A percentile compares a stretch with the other conserved stretches of the same genome.
phyloP scores from a whole-genome alignment of 2,888 invertebrate genomes.

The Apotomis betuletana region DNA sequence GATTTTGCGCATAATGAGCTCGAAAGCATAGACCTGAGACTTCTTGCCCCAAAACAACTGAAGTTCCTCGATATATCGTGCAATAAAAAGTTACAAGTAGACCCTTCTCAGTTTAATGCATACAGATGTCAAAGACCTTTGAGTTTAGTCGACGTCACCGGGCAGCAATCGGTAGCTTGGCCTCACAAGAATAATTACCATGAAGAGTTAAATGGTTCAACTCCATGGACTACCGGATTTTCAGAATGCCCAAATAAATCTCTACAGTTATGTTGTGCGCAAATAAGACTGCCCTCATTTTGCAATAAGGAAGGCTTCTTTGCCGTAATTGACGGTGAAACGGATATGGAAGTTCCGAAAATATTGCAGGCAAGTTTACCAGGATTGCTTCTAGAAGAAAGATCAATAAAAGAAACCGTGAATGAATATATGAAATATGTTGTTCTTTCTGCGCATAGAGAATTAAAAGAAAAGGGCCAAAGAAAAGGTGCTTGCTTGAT shows the following conservation, averaged over 20 bases:
- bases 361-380: constrained; percentile 90
- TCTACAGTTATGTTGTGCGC: constrained; percentile 89
- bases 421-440: constrained; percentile 94
- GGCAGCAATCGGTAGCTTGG: constrained; percentile 88
- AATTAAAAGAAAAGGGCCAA: constrained; percentile 89
- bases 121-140: constrained; percentile 91
- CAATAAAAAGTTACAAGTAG: constrained; percentile 91
- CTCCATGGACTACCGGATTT: constrained; percentile 92
- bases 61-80: constrained; percentile 94
- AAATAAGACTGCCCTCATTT: constrained; percentile 90
- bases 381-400: constrained; percentile 90
- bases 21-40: constrained; percentile 89
- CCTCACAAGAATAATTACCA: constrained; percentile 78
- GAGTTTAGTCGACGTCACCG: constrained; percentile 93
- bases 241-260: constrained; percentile 91
- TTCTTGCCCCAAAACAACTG: constrained; percentile 90
- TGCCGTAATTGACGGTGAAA: constrained; percentile 92
- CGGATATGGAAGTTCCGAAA: constrained; percentile 87
- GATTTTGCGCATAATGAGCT: constrained; percentile 94
- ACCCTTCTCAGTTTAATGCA: constrained; percentile 91
- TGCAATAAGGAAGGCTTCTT: constrained; percentile 92
- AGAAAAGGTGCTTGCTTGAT: constrained; percentile 89
- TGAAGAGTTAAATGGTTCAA: constrained; percentile 81
- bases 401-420: constrained; percentile 90
- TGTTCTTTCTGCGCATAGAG: constrained; percentile 90